phyloP scores from a whole-genome alignment of 2,797 vertebrate genomes.

The Sparidentex hasta region DNA sequence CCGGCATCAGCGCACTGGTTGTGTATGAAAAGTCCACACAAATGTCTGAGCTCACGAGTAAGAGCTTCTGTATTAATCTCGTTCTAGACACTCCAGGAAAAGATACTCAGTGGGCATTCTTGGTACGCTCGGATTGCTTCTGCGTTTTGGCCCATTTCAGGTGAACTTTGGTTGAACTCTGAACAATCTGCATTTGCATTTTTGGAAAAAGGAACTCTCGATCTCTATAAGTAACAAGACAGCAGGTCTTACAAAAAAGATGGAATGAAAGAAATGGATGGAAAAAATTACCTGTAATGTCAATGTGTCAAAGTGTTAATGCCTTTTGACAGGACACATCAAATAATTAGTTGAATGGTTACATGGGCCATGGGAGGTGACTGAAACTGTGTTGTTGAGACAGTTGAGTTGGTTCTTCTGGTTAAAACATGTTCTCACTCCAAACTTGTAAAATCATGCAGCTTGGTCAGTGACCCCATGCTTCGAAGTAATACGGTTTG shows the following conservation, averaged over 20 bases:
- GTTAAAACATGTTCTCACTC: too few species aligned
- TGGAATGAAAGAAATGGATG: too few species aligned
- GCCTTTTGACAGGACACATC: too few species aligned
- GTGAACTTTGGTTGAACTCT: constrained; percentile 12
- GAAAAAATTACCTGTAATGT: neutral
- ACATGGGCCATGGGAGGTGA: neutral
- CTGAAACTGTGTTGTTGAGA: too few species aligned
- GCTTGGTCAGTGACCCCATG: too few species aligned
- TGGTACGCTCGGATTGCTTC: neutral
- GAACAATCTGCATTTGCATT: neutral
- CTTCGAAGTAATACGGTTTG: too few species aligned
- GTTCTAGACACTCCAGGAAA: neutral
- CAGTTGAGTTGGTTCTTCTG: too few species aligned
- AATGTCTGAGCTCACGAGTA: neutral
- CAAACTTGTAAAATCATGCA: too few species aligned
- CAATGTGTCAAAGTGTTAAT: neutral
- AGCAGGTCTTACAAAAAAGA: neutral
- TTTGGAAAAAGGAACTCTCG: neutral
- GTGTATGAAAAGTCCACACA: neutral
- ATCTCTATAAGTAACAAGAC: neutral
- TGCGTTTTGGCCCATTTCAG: constrained; percentile 8
- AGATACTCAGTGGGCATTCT: neutral
- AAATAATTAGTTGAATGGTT: too few species aligned
- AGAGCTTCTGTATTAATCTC: neutral
- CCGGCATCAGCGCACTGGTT: constrained; percentile 16